Conservation (phyloP, 2,888 invertebrate species). For the Cephus rjabovi region DNA sequence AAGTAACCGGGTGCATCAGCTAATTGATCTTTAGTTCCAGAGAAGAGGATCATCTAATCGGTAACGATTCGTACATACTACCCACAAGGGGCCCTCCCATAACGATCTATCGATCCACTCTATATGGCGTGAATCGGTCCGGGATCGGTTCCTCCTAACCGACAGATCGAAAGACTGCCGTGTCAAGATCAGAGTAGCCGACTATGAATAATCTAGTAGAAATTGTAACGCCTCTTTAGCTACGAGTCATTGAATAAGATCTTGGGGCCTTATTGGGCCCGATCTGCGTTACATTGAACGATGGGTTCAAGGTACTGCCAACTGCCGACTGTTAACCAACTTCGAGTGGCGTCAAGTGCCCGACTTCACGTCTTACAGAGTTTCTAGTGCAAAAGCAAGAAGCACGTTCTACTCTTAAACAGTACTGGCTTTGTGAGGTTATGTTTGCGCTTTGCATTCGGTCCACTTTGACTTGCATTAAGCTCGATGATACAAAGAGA, state of each 20-base stretch:
- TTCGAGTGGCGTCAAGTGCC: conserved; percentile 56
- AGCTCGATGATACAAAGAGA: conserved; percentile 46
- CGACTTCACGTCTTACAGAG: conserved; percentile 24
- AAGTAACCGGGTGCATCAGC: conserved; percentile 15
- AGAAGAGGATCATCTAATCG: background rate
- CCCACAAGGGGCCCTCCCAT: background rate
- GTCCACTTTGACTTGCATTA: conserved; percentile 55
- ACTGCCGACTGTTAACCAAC: conserved; percentile 26
- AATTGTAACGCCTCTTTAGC: background rate
- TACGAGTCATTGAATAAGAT: background rate
- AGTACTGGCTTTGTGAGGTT: conserved; percentile 44
- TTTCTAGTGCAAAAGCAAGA: conserved; percentile 33
- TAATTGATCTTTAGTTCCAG: conserved; percentile 29
- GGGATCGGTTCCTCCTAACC: background rate
- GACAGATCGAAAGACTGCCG: background rate
- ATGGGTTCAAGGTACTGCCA: conserved; percentile 50
- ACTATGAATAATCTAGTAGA: background rate
- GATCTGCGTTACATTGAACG: background rate
- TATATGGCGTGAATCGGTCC: background rate
- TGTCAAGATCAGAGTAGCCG: background rate
- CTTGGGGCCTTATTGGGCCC: background rate
- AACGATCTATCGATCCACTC: background rate
- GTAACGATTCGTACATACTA: background rate
- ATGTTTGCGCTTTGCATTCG: conserved; percentile 50
- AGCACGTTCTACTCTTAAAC: background rate